Base-by-base conservation (phyloP, 2,888 invertebrate genomes). In the Lapara coniferarum region DNA sequence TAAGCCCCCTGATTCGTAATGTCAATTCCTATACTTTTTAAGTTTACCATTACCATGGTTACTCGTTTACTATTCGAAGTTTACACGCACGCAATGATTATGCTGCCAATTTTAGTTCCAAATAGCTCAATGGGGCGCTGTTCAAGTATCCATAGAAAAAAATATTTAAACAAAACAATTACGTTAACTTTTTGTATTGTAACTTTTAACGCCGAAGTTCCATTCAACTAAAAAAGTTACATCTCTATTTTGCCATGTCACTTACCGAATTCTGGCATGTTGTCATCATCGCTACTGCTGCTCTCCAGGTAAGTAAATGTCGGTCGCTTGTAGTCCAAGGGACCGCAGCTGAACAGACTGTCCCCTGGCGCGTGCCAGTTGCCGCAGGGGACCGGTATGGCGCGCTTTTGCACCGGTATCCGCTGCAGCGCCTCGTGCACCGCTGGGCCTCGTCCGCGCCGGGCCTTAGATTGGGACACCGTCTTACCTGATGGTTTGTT, bases 401-500 rank as follows among this genome's bases (percentile, higher is more conserved):
- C 91, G 12, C 82, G 85, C 10, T 81, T 74, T 68, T 81, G 86
- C 71, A 81, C 74, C 63, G 93, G 89, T 95, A 95, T 95, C 94
- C 95, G 94, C 78, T 95, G 95, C 69, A 95, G 78, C 0, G 95
- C 94, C 81, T 95, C 95, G 75, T 95, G 95, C 44, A 94, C 86
- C 12, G 94, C 90, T 0, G 94, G 94, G 13, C 94, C 94, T 0
- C 94, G 84, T 8, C 94, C 94, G 10, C 89, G 87, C 2, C 89
- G 86, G 12, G 85, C 75, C 75, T 90, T 92, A 6, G 88, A 70
- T 72, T 86, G 83, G 37, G 82, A 76, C 30, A 82, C 74, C 59
- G 84, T 75, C 78, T 89, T 89, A n/a, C 78, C 88, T 89, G 72
- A 12, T 44, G 0, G 13, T 10, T 66, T 57, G 14, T 46, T 53